Base-by-base conservation (phyloP, 2,888 invertebrate species). In the Polyommatus iphigenia region DNA sequence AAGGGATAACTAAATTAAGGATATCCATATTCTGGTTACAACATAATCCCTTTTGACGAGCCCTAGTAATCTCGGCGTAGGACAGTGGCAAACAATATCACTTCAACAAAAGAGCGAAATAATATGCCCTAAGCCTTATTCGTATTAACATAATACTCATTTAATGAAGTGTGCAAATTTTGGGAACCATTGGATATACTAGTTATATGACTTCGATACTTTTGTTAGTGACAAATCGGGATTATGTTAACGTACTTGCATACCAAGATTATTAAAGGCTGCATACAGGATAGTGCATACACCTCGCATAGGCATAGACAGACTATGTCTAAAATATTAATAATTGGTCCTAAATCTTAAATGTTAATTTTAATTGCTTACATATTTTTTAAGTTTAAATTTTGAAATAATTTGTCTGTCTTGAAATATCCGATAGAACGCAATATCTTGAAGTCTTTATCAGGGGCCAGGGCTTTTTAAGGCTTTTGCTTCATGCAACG, bases 11-110 rank as follows among this genome's bases (percentile, higher is more conserved):
- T 29, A 29, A 32, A 29, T 67, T 67, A 67, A 15, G 29, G 67
- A 67, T 67, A 67, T 67, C 67, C 67, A 67, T 67, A 67, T 67
- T 67, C 67, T 67, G 32, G 67, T 67, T 67, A 67, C 67, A 67
- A 15, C 15, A 29, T 32, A 67, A 67, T 67, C 67, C 15, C 67
- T 13, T 24, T 24, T 67, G 29, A 67, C 18, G 15, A 18, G 67
- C 67, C 29, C 29, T 18, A 15, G 13, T 32, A 15, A 67, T 67
- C 67, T 32, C 29, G 67, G 67, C 29, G 67, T 67, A 67, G 67
- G 67, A 67, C 67, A 32, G 67, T 67, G 67, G 67, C 67, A 67
- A 67, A 67, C 67, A 67, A 67, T 67, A 18, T 67, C 67, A 67
- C 67, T 67, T 32, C 29, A 15, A 67, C 67, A 67, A 67, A 67